These are phyloP conservation scores for Drosophila gaucha DNA, from an alignment of 2,888 invertebrate species.

Conservation along the genomic window DNA sequence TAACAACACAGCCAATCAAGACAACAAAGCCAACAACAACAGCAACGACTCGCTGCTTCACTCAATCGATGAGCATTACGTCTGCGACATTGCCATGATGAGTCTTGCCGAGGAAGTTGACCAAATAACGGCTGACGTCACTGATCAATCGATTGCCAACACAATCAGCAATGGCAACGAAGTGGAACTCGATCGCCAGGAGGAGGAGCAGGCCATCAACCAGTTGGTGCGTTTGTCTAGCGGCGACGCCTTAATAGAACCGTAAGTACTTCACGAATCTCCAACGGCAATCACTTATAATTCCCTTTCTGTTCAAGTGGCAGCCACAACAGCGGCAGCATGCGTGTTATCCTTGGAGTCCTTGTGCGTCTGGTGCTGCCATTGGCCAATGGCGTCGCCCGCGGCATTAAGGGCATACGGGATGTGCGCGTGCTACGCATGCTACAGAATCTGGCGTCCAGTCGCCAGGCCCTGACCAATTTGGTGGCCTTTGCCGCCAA, in stretches of 20 bases:
- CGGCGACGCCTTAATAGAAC: slow-evolving; percentile 63
- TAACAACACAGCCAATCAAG: slow-evolving; percentile 17
- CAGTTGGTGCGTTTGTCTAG: slow-evolving; percentile 75
- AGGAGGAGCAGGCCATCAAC: slow-evolving; percentile 77
- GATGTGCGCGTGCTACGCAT: slow-evolving; percentile 80
- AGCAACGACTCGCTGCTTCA: slow-evolving; percentile 19
- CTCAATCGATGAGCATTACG: slow-evolving; percentile 70
- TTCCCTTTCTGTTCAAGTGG: slow-evolving; percentile 22
- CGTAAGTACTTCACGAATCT: slow-evolving; percentile 61
- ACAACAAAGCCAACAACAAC: slow-evolving; percentile 21
- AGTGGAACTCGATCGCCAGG: slow-evolving; percentile 74
- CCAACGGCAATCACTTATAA: too few species aligned
- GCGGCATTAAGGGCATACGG: slow-evolving; percentile 82
- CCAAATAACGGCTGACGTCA: slow-evolving; percentile 10
- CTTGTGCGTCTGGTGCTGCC: slow-evolving; percentile 83
- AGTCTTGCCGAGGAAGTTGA: slow-evolving; percentile 55
- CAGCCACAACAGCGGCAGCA: slow-evolving; percentile 68
- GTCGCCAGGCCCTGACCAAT: slow-evolving; percentile 82
- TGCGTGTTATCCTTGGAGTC: slow-evolving; percentile 83
- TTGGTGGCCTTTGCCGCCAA: slow-evolving; percentile 84
- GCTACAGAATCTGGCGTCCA: slow-evolving; percentile 79
- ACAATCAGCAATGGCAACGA: slow-evolving; percentile 49
- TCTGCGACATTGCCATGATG: slow-evolving; percentile 72
- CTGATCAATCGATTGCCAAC: neutral
- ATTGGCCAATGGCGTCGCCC: slow-evolving; percentile 82